Evolutionary conservation across 2,888 invertebrate species (phyloP), one percentile per base, ranked within the genome.

Genomic region (Tineola bisselliella): DNA sequence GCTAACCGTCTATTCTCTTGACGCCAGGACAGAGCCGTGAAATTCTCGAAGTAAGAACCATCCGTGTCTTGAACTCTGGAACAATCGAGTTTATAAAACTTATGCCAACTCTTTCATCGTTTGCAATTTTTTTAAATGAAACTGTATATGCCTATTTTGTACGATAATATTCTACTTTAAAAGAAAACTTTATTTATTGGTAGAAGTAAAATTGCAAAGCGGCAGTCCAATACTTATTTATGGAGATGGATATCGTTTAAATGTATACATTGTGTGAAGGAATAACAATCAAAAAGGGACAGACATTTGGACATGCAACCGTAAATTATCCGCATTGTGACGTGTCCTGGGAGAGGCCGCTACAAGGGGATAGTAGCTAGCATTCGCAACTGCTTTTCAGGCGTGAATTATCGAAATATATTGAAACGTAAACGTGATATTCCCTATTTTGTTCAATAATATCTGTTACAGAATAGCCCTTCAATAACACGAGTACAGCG

Each of bases 31-130:
- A 97, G 81, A 25, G 96, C 94, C 15, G 96, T 95, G 87, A 96
- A 96, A 77, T 93, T 95, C 83, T 97, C 97, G 83, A 97, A 98
- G 86, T 97, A 97, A 62, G 95, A 94, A 8, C 94, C 95, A 76
- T 98, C 97, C 33, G 95, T 94, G 69, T 97, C 96, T 89, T 97
- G 96, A 13, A 97, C 96, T 67, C 97, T 97, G 88, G 2, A 65
- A 44, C 18, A 54, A 33, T 10, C 30, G 6, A 44, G 15, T 12
- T 6, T 6, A 3, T 38, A 38, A 12, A 10, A n/a, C n/a, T n/a
- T n/a, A n/a, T n/a, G n/a, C n/a, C n/a, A n/a, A n/a, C n/a, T n/a
- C n/a, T n/a, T n/a, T n/a, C n/a, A n/a, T n/a, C n/a, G n/a, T n/a
- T n/a, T n/a, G n/a, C n/a, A n/a, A n/a, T n/a, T n/a, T n/a, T n/a